Evolutionary conservation across 2,797 vertebrate species (phyloP), one percentile per base, ranked within the genome.

Genomic region (Sebastes flavidus): DNA sequence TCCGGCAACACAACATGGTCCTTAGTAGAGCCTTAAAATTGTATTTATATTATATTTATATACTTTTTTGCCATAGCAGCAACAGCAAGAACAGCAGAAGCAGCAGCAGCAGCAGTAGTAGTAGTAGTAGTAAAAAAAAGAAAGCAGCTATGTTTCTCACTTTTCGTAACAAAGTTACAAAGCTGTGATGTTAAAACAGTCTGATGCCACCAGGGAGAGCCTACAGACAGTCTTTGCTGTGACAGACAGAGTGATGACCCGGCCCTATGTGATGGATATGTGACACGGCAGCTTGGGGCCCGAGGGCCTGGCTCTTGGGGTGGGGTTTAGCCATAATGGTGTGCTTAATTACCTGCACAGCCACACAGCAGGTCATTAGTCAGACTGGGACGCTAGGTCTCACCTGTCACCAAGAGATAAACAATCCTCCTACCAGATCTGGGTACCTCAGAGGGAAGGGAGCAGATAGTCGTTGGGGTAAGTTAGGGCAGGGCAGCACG

Each of bases 281-380:
- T 94, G 95, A 96, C 94, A 91, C 84, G 86, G 85, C 86, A 73
- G 87, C 77, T 81, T 49, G 81, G 82, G 86, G 84, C 93, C 91
- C 55, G 70, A 87, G 88, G 92, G 92, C 80, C 80, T 25, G 84
- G 92, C 93, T 94, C 90, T 88, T 75, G 88, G 93, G 94, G 92
- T 91, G 89, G 88, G 88, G 89, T 93, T 94, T 91, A 93, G 86
- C 92, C 84, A 88, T 96, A 95, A 95, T 95, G 93, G 95, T 95
- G 91, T 90, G 92, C 91, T 96, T 96, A 96, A 96, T 96, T 96
- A 96, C 94, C 91, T 93, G 88, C 91, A 90, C 91, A 89, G 91
- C 89, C 94, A 93, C 94, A 92, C 87, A 95, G 92, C 93, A 90
- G 94, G 94, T 90, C 94, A 94, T 96, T 95, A 94, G 94, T 96